A percentile compares a stretch with the other conserved stretches of the same genome.
Evolutionary conservation across 64 coral and sea anemone species (phyloP).

Genomic region (Exaiptasia diaphana): DNA sequence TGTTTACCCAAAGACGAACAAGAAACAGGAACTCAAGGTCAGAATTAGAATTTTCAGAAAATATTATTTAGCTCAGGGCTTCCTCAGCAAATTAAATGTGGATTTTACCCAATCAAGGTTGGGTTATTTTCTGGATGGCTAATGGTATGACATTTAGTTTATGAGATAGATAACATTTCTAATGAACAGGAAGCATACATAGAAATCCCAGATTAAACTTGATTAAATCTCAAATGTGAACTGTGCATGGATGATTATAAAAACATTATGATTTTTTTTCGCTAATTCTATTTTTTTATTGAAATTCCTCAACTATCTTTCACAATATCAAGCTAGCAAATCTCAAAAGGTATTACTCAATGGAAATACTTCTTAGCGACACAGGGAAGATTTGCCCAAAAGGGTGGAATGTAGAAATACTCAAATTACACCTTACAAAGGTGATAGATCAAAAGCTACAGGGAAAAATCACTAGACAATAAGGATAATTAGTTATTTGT

Average conservation of each 20-base stretch:
- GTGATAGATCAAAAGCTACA: too few relatives aligned
- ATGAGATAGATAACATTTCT: conserved; percentile 25
- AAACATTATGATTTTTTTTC: not conserved
- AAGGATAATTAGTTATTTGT: too few relatives aligned
- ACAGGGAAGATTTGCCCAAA: too few relatives aligned
- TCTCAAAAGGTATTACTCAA: too few relatives aligned
- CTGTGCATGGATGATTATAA: not conserved
- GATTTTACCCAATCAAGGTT: not conserved
- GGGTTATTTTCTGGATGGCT: not conserved
- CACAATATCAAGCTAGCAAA: too few relatives aligned
- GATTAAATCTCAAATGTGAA: conserved; percentile 1
- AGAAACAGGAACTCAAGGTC: not conserved
- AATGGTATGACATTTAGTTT: conserved; percentile 14
- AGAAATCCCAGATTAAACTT: not conserved
- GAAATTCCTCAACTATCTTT: too few relatives aligned
- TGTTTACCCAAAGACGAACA: not conserved
- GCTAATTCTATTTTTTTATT: not conserved
- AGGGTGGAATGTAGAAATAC: too few relatives aligned
- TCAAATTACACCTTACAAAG: too few relatives aligned
- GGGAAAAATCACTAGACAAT: too few relatives aligned
- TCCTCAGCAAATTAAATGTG: conserved; percentile 1
- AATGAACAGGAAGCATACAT: conserved; percentile 5
- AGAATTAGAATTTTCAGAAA: not conserved
- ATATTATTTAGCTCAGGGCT: conserved; percentile 9
- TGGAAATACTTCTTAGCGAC: too few relatives aligned